Base-by-base conservation (phyloP, 2,797 vertebrate species). In the Chelmon rostratus region DNA sequence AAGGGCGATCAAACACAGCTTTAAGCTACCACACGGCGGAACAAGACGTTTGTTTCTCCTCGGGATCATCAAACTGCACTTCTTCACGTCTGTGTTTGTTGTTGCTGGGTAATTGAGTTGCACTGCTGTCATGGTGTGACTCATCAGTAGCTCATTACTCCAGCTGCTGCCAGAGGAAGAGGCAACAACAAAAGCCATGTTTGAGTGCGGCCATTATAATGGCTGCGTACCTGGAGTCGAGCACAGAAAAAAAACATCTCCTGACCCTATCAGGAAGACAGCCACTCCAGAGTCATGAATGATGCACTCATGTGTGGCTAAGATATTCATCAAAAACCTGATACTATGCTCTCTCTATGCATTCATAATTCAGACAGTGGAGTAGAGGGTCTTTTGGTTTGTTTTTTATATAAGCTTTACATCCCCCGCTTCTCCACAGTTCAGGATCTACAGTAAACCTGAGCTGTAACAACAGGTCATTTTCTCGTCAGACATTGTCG, bases 71-170 rank as follows among this genome's bases (percentile, higher is more conserved):
- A 88, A 72, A 65, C 73, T 11, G 81, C 72, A 59, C 83, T 81
- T 64, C 73, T 77, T 71, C 77, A 47, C 56, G 44, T 62, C 66
- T 67, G 28, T 69, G 80, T 88, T 90, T 90, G 86, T 80, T 87
- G 86, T 81, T 73, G 71, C 58, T 18, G 64, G 78, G 86, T 92
- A 91, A 93, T 92, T 92, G 86, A 91, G 86, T 91, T 78, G 86
- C 86, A 12, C 73, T 23, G 75, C 87, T 68, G 79, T 88, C 78
- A 72, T 18, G 25, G 79, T 70, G 71, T 82, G 84, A 88, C 85
- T 91, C 88, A 90, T 91, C 90, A 91, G 81, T 23, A 7, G 52
- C 90, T 91, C 89, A 86, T 93, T 92, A 92, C 87, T 86, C 81
- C 85, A 73, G 77, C 50, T 75, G 76, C 80, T 76, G 65, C 59